Evolutionary conservation across 2,888 invertebrate genomes (phyloP).

Genomic region (Girardia tigrina): DNA sequence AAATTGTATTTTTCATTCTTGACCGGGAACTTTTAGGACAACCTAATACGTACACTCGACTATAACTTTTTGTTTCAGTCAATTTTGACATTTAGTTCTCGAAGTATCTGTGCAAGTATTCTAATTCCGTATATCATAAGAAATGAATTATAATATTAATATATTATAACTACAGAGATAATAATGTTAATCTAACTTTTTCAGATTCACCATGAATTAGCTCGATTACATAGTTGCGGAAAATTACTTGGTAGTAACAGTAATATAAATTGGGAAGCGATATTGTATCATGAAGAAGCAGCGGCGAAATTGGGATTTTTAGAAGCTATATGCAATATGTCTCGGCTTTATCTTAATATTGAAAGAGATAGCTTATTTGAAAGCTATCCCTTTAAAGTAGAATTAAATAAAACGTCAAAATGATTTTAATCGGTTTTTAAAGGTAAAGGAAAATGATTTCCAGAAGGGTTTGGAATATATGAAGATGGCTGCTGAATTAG

Average conservation of each 20-base stretch:
- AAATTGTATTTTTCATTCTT: no score
- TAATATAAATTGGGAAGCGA: background rate
- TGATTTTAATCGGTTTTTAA: background rate
- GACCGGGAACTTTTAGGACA: no score
- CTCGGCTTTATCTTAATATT: background rate
- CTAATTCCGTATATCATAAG: no score
- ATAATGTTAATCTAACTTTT: background rate
- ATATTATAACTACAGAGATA: no score
- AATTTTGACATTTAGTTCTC: no score
- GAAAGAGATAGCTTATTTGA: constrained; percentile 1
- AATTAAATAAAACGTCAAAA: background rate
- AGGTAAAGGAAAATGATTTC: background rate
- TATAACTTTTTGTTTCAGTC: no score
- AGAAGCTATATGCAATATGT: constrained; percentile 5
- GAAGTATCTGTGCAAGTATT: no score
- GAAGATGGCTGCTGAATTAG: constrained; percentile 1
- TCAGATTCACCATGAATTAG: background rate
- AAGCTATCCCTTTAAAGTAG: background rate
- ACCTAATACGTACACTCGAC: no score
- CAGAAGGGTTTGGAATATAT: background rate
- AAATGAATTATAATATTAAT: no score
- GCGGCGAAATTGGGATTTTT: constrained; percentile 11
- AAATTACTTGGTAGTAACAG: background rate
- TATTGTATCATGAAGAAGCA: background rate
- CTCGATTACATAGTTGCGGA: constrained; percentile 2